These are phyloP conservation scores for Aegithalos caudatus DNA, from an alignment of 2,113 vertebrate species.

Conservation along the genomic window DNA sequence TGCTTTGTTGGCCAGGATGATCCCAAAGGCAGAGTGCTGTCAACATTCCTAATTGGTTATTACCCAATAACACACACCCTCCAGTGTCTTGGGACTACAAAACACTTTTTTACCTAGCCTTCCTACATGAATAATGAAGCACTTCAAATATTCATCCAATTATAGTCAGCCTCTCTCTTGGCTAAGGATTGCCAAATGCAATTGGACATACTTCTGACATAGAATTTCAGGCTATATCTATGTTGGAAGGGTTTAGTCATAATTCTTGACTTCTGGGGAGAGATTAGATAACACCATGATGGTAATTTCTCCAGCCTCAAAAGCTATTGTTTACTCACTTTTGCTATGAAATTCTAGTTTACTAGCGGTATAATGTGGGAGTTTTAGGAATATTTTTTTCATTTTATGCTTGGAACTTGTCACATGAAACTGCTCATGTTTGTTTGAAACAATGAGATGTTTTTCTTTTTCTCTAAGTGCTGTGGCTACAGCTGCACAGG, in stretches of 20 bases:
- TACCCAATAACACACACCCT: slow-evolving; percentile 56
- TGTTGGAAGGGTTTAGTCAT: slow-evolving; percentile 49
- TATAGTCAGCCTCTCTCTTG: slow-evolving; percentile 21
- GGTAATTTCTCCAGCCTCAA: slow-evolving; percentile 24
- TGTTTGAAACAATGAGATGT: not conserved
- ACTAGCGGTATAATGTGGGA: not conserved
- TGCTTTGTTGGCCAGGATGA: not conserved
- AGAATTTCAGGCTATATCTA: slow-evolving; percentile 41
- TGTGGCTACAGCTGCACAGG: not conserved
- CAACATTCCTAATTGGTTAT: slow-evolving; percentile 44
- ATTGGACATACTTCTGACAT: slow-evolving; percentile 55
- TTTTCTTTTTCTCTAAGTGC: not conserved
- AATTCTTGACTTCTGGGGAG: slow-evolving; percentile 44
- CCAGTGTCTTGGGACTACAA: slow-evolving; percentile 59
- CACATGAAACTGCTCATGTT: not conserved
- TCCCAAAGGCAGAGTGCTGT: slow-evolving; percentile 42
- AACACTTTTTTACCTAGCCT: slow-evolving; percentile 60
- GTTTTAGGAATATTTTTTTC: not conserved
- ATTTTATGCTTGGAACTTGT: not conserved
- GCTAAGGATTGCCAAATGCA: slow-evolving; percentile 51
- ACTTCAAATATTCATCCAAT: slow-evolving; percentile 49
- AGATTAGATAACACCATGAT: slow-evolving; percentile 33
- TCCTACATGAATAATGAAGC: slow-evolving; percentile 55
- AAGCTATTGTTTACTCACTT: slow-evolving; percentile 17
- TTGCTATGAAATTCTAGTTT: not conserved